Conservation (phyloP, 2,113 vertebrate species). For the Probosciger aterrimus region DNA sequence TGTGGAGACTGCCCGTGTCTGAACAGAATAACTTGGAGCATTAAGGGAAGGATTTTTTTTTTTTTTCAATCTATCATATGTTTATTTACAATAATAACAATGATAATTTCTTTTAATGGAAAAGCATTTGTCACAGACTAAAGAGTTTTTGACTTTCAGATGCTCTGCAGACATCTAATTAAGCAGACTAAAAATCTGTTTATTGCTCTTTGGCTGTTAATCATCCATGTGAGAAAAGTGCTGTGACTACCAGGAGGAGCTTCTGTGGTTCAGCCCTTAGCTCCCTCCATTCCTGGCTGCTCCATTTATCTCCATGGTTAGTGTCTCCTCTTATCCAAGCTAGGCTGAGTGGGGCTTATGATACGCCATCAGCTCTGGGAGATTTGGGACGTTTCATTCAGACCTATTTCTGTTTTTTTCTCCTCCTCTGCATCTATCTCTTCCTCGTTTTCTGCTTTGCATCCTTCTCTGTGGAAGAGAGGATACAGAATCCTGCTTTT, state of each 20-base stretch:
- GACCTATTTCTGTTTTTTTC: neutral
- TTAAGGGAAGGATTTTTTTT: neutral
- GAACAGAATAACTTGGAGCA: neutral
- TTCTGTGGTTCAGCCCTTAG: neutral
- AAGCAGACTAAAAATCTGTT: conserved; percentile 9
- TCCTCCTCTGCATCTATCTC: neutral
- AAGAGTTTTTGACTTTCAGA: neutral
- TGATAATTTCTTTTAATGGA: neutral
- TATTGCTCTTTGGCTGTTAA: neutral
- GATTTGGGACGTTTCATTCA: neutral
- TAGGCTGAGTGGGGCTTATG: neutral
- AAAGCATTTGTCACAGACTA: neutral
- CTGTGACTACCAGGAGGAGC: neutral
- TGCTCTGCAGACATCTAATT: neutral
- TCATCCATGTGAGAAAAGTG: neutral
- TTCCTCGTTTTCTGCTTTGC: neutral
- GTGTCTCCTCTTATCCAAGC: neutral
- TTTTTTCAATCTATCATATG: neutral
- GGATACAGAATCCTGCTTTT: neutral
- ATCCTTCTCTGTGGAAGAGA: neutral
- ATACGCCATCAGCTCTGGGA: neutral
- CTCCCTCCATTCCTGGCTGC: neutral
- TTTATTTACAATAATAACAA: neutral
- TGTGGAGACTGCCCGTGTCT: neutral
- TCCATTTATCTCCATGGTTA: neutral